phyloP scores from a whole-genome alignment of 2,113 vertebrate species.

The Gallinago undulata region DNA sequence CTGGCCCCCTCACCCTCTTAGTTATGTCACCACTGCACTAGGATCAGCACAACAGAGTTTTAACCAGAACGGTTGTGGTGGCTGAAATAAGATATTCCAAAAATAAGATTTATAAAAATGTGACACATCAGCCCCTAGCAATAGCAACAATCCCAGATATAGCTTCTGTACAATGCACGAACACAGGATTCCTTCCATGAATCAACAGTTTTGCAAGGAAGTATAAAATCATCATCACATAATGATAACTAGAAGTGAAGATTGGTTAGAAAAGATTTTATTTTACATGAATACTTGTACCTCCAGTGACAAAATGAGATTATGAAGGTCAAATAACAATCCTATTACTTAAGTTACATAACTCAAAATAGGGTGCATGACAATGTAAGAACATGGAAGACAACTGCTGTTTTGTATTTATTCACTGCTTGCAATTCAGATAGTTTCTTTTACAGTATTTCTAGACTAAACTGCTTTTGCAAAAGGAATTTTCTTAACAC shows the following conservation, averaged over 20 bases:
- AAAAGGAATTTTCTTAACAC: neutral
- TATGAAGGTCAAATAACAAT: conserved; percentile 44
- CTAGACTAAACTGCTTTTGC: neutral
- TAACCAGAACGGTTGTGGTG: neutral
- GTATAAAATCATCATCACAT: neutral
- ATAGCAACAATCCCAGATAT: conserved; percentile 21
- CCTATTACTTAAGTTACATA: conserved; percentile 24
- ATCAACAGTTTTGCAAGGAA: conserved; percentile 39
- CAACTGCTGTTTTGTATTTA: neutral
- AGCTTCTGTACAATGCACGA: conserved; percentile 46
- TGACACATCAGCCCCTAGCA: conserved; percentile 34
- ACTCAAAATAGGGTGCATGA: neutral
- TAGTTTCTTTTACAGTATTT: neutral
- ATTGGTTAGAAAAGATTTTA: neutral
- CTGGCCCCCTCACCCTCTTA: neutral
- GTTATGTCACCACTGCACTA: neutral
- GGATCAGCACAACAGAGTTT: conserved; percentile 17
- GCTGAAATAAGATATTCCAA: conserved; percentile 41
- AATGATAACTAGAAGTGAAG: neutral
- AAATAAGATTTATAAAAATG: conserved; percentile 39
- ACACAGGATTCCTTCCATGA: conserved; percentile 43
- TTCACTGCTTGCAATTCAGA: neutral
- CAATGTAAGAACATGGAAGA: neutral
- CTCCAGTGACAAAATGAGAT: neutral
- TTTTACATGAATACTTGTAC: neutral